Evolutionary conservation across 2,113 vertebrate species (phyloP), one percentile per base, ranked within the genome.

Genomic region (Chiloscyllium plagiosum): DNA sequence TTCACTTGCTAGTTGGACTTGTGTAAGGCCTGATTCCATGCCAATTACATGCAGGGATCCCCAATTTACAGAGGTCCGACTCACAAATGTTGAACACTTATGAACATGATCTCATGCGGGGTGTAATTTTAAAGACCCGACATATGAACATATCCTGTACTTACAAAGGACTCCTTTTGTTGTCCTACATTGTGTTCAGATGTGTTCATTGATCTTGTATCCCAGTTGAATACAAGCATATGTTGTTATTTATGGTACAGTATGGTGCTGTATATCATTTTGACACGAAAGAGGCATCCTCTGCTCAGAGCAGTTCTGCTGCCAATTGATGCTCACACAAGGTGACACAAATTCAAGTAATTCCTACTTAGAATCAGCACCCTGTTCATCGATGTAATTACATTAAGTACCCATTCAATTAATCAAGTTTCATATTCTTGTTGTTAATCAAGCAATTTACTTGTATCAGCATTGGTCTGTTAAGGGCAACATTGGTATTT

Each of bases 321-420:
- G 87, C 20, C 89, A 93, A 37, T 93, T 93, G 37, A 93, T 5
- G 22, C 33, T 66, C n/a, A 83, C 37, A 83, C 80, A 83, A 83
- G 37, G 42, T 83, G 37, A 42, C 80, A 47, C 80, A 83, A 83
- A 83, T 83, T 61, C 33, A 93, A 93, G 19, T 93, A 66, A n/a
- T 93, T 65, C 61, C 61, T 68, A 65, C 89, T 93, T 68, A 66
- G 12, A 93, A 93, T 93, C 61, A 93, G 6, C 89, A 42, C 42
- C 37, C 37, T 83, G 80, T 83, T 83, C 80, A 83, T 65, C 56
- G 19, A 92, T 92, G 12, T 66, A 93, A 93, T 93, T 93, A 93
- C 19, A 65, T 68, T 66, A 93, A 42, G n/a, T 42, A 20, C 61
- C 89, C 61, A 66, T 93, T 61, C 61, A 93, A 37, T 93, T 93